Percentiles rank a stretch among this genome's conserved stretches.
Conservation (phyloP, 2,113 vertebrate species). For the Leiothrix lutea region DNA sequence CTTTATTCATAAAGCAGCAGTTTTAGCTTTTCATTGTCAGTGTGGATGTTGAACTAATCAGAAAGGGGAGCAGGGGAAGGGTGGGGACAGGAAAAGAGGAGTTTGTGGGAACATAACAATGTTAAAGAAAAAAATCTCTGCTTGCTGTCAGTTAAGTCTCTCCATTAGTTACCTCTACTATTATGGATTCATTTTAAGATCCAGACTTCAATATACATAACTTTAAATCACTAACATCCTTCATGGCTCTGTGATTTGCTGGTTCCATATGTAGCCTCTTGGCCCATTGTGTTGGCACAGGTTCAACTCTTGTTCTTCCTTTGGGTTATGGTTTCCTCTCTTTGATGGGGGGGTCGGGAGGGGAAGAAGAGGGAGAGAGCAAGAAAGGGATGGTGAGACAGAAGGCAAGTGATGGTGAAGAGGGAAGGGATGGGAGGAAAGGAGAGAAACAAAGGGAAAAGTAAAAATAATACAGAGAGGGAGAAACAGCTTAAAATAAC, state of each 20-base stretch:
- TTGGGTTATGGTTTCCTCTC: conserved; percentile 48
- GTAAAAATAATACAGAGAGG: not conserved
- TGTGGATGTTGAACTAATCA: not conserved
- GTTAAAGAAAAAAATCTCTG: conserved; percentile 18
- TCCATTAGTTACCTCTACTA: conserved; percentile 79
- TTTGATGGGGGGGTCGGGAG: not conserved
- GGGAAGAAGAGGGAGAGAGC: not conserved
- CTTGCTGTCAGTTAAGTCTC: conserved; percentile 64
- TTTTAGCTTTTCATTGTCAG: not conserved
- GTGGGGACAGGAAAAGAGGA: conserved; percentile 34
- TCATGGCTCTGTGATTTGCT: conserved; percentile 78
- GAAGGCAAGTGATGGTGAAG: not conserved
- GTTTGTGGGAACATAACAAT: conserved; percentile 49
- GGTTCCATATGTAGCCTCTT: conserved; percentile 82
- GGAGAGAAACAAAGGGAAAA: not conserved
- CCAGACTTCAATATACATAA: conserved; percentile 77
- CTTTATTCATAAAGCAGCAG: not conserved
- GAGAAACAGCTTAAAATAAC: not conserved
- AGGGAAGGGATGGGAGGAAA: not conserved
- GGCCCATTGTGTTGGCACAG: conserved; percentile 71
- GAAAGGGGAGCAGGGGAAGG: conserved; percentile 23
- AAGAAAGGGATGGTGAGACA: not conserved
- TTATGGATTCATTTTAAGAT: conserved; percentile 80
- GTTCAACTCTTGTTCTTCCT: conserved; percentile 71
- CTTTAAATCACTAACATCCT: conserved; percentile 85